A percentile compares a stretch with the other conserved stretches of the same genome.
Conservation (phyloP, 2,888 invertebrate genomes). For the Drosophila quasianomalipes region DNA sequence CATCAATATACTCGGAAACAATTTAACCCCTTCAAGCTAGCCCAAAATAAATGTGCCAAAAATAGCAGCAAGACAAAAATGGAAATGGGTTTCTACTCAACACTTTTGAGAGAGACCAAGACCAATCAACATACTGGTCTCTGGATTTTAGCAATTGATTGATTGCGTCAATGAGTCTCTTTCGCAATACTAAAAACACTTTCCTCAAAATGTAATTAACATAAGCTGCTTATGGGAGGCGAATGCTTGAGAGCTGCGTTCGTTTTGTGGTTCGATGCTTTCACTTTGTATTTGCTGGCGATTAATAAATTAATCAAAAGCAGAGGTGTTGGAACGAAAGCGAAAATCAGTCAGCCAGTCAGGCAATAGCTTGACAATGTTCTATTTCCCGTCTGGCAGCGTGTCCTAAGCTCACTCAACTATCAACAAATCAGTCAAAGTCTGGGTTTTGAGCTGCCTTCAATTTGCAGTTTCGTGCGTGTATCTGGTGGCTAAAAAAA, state of each 20-base stretch:
- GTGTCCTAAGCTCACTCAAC: conserved; percentile 61
- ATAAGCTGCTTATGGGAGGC: conserved; percentile 66
- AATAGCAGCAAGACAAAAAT: conserved; percentile 38
- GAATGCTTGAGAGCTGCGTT: not conserved
- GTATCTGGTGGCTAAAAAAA: conserved; percentile 47
- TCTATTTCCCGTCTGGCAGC: not conserved
- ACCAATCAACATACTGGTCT: conserved; percentile 31
- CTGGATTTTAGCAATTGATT: conserved; percentile 55
- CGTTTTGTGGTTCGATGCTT: conserved; percentile 26
- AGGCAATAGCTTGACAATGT: conserved; percentile 24
- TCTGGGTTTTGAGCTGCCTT: conserved; percentile 37
- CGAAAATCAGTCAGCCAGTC: not conserved
- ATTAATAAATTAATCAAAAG: conserved; percentile 65
- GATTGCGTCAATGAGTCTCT: conserved; percentile 48
- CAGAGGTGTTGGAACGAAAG: conserved; percentile 53
- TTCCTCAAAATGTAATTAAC: conserved; percentile 72
- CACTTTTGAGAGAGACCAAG: conserved; percentile 43
- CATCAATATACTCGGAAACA: conserved; percentile 55
- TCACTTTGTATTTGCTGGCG: conserved; percentile 53
- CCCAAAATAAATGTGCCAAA: conserved; percentile 32
- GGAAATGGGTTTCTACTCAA: conserved; percentile 61
- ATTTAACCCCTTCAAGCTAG: conserved; percentile 40
- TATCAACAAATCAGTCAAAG: conserved; percentile 77
- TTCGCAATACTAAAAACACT: conserved; percentile 21
- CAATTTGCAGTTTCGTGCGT: conserved; percentile 58